A percentile compares a stretch with the other conserved stretches of the same genome.
Evolutionary conservation across 2,113 vertebrate species (phyloP).

Genomic region (Chascanopsetta lugubris): DNA sequence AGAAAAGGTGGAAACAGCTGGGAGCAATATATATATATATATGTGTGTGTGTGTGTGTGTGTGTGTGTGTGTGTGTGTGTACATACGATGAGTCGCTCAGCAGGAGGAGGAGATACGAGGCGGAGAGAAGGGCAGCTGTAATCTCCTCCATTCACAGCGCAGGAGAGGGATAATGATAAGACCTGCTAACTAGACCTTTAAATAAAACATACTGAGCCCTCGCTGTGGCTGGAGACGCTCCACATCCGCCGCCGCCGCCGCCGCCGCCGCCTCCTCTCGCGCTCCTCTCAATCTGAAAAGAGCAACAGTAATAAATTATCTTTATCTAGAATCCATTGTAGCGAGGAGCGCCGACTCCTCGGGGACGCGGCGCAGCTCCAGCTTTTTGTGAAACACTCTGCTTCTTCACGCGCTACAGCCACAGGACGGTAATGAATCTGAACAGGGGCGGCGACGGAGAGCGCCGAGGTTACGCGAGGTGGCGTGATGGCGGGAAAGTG

Average conservation of each 20-base stretch:
- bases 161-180: conserved; percentile 47
- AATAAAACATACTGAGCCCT: conserved; percentile 63
- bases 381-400: conserved; percentile 31
- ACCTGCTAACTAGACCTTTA: conserved; percentile 63
- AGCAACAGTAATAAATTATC: conserved; percentile 69
- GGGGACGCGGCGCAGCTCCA: conserved; percentile 48
- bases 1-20: conserved; percentile 26
- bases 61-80: too few relatives aligned
- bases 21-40: too few relatives aligned
- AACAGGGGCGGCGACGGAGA: conserved; percentile 26
- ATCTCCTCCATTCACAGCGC: conserved; percentile 48
- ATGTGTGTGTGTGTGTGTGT: too few relatives aligned
- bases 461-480: conserved; percentile 12
- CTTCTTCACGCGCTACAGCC: conserved; percentile 30
- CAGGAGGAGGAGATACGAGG: conserved; percentile 33
- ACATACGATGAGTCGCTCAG: conserved; percentile 10
- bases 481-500: neutral
- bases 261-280: conserved; percentile 23
- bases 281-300: conserved; percentile 43
- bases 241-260: conserved; percentile 3
- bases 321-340: conserved; percentile 72
- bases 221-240: conserved; percentile 28
- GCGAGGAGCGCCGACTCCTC: conserved; percentile 48
- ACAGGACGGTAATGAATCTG: conserved; percentile 36
- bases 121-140: conserved; percentile 47